Conservation (phyloP, 1,140 invertebrate genomes). For the Cardiocondyla obscurior region DNA sequence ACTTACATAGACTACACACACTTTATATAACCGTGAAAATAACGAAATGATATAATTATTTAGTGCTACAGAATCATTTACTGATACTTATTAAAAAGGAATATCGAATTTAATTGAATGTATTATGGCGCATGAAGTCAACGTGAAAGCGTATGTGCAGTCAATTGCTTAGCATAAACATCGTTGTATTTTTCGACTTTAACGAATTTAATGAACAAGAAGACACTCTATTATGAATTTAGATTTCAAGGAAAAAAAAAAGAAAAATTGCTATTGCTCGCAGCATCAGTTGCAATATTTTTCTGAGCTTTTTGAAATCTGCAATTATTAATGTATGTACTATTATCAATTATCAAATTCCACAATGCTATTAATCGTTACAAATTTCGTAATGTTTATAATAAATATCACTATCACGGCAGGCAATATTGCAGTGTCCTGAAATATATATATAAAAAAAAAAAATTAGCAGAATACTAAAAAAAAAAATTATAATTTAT, state of each 20-base stretch:
- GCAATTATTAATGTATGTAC: neutral
- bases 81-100: neutral
- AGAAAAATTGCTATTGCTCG: neutral
- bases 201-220: neutral
- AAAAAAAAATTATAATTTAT: conserved; percentile 9
- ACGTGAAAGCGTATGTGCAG: neutral
- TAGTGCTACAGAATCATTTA: conserved; percentile 1
- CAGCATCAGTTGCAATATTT: neutral
- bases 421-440: neutral
- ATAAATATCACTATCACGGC: too few relatives aligned
- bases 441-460: neutral
- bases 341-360: neutral
- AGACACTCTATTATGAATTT: neutral
- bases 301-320: neutral
- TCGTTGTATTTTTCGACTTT: neutral
- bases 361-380: neutral
- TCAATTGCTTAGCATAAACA: neutral
- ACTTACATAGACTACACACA: neutral
- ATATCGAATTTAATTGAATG: neutral
- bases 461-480: neutral
- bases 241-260: neutral
- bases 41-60: neutral
- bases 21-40: neutral
- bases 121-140: neutral
- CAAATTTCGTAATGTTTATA: neutral